Evolutionary conservation across 2,888 invertebrate species (phyloP), one percentile per base, ranked within the genome.

Genomic region (Strigamia crassipes): DNA sequence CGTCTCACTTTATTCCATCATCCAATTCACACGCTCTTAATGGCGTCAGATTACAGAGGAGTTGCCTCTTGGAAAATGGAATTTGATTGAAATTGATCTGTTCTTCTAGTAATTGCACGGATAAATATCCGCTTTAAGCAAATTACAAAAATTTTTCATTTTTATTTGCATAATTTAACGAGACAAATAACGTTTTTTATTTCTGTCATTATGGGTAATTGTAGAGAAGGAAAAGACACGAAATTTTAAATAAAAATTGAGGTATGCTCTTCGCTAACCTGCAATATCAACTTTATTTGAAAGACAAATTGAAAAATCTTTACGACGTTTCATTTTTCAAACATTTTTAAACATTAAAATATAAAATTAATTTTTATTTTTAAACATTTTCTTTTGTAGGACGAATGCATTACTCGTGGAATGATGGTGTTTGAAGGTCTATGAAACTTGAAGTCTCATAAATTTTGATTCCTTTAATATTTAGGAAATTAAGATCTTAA

Each of bases 371-470:
- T 66, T 10, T 66, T 6, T 12, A 10, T 10, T 34, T 27, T 27
- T 38, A 8, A 8, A 34, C 34, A 78, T 38, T 78, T 42, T 73
- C 13, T 12, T 38, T 78, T 78, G 27, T n/a, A 78, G 78, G 42
- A 78, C 42, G 78, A 78, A 78, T 78, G 78, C 78, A 42, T 78
- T 34, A 42, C 42, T 34, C 78, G 42, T 18, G 78, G 78, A 27
- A 78, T 78, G 78, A 42, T 42, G 42, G 42, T 78, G 1, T 78
- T 78, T n/a, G 78, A 78, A 78, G 21, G 15, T 21, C 42, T 38
- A n/a, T 51, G 51, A 51, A 51, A 51, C 51, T 18, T 5, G 23
- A 66, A 66, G 66, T 66, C 6, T 13, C 66, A 27, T 66, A 13
- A n/a, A 51, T 15, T 51, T 51, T 51, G n/a, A 51, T 51, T 51